Evolutionary conservation across 2,113 vertebrate species (phyloP), one percentile per base, ranked within the genome.

Genomic region (Ramphastos sulfuratus): DNA sequence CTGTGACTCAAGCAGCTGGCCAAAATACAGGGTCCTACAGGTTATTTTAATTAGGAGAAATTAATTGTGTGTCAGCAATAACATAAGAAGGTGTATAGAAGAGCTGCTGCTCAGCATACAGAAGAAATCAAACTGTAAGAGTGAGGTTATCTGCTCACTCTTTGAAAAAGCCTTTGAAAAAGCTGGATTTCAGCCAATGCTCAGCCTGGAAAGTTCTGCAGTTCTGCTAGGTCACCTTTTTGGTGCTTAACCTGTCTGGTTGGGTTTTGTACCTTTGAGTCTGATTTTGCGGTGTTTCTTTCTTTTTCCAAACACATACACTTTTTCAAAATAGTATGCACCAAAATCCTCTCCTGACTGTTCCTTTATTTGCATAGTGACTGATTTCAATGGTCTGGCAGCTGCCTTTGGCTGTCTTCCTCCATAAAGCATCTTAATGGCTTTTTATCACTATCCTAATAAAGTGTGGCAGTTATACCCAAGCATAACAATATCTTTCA

Each of bases 351-450:
- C 82, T 65, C 42, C 52, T 17, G 48, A 65, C 15, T 59, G 15
- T 65, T 73, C 55, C 25, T 70, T 82, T 76, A 50, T 82, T 80
- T 59, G 52, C 52, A 5, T 4, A 52, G 55, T 44, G 61, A 35
- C 56, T 76, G 2, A 76, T 85, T 87, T 66, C 67, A 66, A 3
- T 63, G 67, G 60, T 58, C 46, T 18, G 35, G 55, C 82, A 80
- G 82, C 64, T 94, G 87, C 75, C 79, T 91, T 59, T 70, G 55
- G n/a, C 55, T 85, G 59, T 63, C 87, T 82, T 64, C 67, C 92
- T 87, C 67, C 6, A 5, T 77, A 74, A 70, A 87, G 79, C 75
- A 70, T 82, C 72, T 84, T 60, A 50, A 27, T 74, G 64, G 56
- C 69, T 91, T 81, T 93, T 73, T 23, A 52, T 33, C 42, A 10